Base-by-base conservation (phyloP, 2,888 invertebrate genomes). In the Carpatolechia fugitivella region DNA sequence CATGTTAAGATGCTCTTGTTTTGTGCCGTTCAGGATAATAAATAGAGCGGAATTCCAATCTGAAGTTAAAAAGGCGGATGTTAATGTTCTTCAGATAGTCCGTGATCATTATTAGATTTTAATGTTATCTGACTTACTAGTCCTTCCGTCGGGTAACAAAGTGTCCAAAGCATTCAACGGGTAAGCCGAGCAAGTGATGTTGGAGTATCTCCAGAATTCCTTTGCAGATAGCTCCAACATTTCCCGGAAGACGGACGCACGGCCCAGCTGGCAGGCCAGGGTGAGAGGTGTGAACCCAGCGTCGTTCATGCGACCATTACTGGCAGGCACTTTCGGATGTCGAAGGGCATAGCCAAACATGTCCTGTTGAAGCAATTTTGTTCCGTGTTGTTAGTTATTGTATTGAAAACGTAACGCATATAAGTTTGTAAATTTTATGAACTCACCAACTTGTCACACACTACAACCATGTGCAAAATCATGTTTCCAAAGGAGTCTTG, bases 401-500 rank as follows among this genome's bases (percentile, higher is more conserved):
- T n/a, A n/a, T n/a, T n/a, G n/a, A n/a, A n/a, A n/a, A n/a, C n/a
- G n/a, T n/a, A n/a, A n/a, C n/a, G n/a, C n/a, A n/a, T n/a, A n/a
- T n/a, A n/a, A n/a, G n/a, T n/a, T n/a, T n/a, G n/a, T n/a, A n/a
- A n/a, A n/a, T n/a, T n/a, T n/a, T n/a, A 3, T n/a, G 7, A 5
- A 57, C 78, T 85, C 84, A 98, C 98, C 91, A 98, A 88, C 85
- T 99, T 98, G 86, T 99, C 98, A 76, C 97, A 96, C 58, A 99
- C 98, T 36, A 99, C 99, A 35, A 99, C 98, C 98, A 99, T 99
- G 78, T 99, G 99, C n/a, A 99, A 91, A 61, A 99, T 97, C 94
- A 98, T 99, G 79, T 99, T 99, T 10, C 99, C 99, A 74, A 98
- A 99, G 0, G 96, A 94, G 80, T 99, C 99, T 78, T 97, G 96